Evolutionary conservation across 1,140 invertebrate genomes (phyloP), one percentile per base, ranked within the genome.

Genomic region (Drosophila athabasca): DNA sequence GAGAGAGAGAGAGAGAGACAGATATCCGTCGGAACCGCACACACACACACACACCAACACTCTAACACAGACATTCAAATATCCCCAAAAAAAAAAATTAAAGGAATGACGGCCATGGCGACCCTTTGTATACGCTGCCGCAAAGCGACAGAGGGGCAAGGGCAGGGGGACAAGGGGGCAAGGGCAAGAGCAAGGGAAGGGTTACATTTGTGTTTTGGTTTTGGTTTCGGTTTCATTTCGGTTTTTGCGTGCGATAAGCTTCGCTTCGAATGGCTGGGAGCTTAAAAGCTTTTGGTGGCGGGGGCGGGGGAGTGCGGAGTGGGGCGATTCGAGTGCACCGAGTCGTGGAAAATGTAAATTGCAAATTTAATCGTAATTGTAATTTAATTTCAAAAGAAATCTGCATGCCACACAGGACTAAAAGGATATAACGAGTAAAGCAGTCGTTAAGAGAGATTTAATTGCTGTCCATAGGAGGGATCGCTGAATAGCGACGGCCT

Each of bases 61-160:
- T 19, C 17, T 19, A 1, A 67, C 19, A 55, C 39, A 46, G 41
- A 45, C 41, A 48, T 31, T 29, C 31, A 22, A 22, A 52, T 55
- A 66, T 45, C 46, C 46, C n/a, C 17, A 57, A 52, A 60, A 54
- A 41, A 57, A 57, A 39, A 60, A 50, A 31, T 19, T 19, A 57
- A 57, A 39, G 24, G 24, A 48, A 57, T 44, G 60, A 50, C 31
- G 46, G 60, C 69, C 69, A 78, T 35, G 2, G 24, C 69, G 70
- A 62, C 80, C 44, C 35, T 71, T 52, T 65, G 60, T 62, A 75
- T 70, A 50, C 79, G 49, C 75, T 83, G 45, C 50, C 43, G 59
- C 45, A 7, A 41, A 50, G 35, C 35, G 9, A 3, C 11, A 4
- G 45, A 35, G 26, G n/a, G 57, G 17, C 29, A 17, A 31, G 24